Conservation (phyloP, 2,888 invertebrate genomes). For the Ormyrus rosae region DNA sequence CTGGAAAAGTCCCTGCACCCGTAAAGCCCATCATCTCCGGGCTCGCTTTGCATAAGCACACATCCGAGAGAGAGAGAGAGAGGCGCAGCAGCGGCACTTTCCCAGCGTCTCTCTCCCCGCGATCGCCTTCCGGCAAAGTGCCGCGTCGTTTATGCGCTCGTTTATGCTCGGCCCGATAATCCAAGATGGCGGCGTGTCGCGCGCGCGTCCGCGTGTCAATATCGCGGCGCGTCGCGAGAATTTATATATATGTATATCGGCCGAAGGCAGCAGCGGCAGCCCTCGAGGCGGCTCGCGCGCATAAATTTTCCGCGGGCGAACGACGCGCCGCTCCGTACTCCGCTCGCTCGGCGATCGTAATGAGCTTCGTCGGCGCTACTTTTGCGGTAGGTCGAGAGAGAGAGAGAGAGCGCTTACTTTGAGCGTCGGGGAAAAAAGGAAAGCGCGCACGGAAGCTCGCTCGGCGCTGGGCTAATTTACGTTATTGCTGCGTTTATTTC, state of each 20-base stretch:
- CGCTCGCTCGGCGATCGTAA: constrained; percentile 21
- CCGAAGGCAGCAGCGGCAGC: too few species aligned
- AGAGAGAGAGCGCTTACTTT: too few species aligned
- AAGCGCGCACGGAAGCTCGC: constrained; percentile 14
- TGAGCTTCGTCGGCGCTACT: constrained; percentile 35
- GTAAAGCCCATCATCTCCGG: too few species aligned
- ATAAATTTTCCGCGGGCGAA: constrained; percentile 45
- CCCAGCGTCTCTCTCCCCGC: too few species aligned
- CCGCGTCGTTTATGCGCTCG: constrained; percentile 3
- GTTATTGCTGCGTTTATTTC: constrained; percentile 43
- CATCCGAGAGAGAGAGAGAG: too few species aligned
- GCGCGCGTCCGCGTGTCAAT: constrained; percentile 24
- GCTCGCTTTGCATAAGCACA: too few species aligned
- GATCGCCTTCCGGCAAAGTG: too few species aligned
- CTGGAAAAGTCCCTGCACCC: too few species aligned
- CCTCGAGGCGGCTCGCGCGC: neutral
- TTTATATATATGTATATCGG: constrained; percentile 19
- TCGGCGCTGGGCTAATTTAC: constrained; percentile 10
- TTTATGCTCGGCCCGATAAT: constrained; percentile 18
- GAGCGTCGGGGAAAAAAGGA: too few species aligned
- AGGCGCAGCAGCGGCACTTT: too few species aligned
- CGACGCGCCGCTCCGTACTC: too few species aligned
- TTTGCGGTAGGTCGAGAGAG: neutral
- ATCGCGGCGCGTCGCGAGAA: constrained; percentile 19
- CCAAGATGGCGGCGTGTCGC: constrained; percentile 15